Evolutionary conservation across 1,140 invertebrate genomes (phyloP).

Genomic region (Drosophila tristis): DNA sequence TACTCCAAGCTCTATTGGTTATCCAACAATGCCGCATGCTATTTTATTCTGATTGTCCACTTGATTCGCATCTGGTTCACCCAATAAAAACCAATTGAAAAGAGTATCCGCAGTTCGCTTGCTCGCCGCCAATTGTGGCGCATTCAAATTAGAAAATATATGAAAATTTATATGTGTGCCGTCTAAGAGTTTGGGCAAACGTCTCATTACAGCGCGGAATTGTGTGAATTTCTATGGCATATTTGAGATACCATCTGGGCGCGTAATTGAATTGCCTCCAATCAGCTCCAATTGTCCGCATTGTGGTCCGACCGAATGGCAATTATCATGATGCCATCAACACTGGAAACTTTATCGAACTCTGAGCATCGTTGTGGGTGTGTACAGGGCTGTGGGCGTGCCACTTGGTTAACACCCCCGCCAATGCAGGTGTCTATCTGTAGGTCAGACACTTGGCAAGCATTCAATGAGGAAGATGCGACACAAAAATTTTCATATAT

Average conservation of each 20-base stretch:
- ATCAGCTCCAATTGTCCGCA: slow-evolving; percentile 37
- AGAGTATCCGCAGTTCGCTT: slow-evolving; percentile 35
- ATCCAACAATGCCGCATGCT: too few species aligned
- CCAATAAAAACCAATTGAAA: slow-evolving; percentile 30
- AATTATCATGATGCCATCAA: slow-evolving; percentile 36
- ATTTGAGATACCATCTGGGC: slow-evolving; percentile 39
- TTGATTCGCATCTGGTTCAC: not conserved
- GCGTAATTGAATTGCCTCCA: slow-evolving; percentile 56
- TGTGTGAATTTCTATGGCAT: slow-evolving; percentile 45
- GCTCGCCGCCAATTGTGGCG: slow-evolving; percentile 6
- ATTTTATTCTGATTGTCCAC: too few species aligned
- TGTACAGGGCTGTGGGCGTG: slow-evolving; percentile 36
- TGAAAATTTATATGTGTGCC: slow-evolving; percentile 28
- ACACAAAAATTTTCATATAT: not conserved
- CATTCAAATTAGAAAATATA: slow-evolving; percentile 45
- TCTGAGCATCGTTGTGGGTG: slow-evolving; percentile 25
- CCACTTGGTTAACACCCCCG: slow-evolving; percentile 31
- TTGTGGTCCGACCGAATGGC: slow-evolving; percentile 33
- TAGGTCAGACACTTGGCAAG: slow-evolving; percentile 58
- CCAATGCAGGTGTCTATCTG: slow-evolving; percentile 14
- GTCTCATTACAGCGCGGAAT: slow-evolving; percentile 39
- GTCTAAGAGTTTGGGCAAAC: slow-evolving; percentile 54
- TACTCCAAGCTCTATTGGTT: too few species aligned
- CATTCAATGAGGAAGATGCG: slow-evolving; percentile 59
- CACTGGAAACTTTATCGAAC: slow-evolving; percentile 52